Evolutionary conservation across 2,888 invertebrate genomes (phyloP).

Genomic region (Xestia ashworthii): DNA sequence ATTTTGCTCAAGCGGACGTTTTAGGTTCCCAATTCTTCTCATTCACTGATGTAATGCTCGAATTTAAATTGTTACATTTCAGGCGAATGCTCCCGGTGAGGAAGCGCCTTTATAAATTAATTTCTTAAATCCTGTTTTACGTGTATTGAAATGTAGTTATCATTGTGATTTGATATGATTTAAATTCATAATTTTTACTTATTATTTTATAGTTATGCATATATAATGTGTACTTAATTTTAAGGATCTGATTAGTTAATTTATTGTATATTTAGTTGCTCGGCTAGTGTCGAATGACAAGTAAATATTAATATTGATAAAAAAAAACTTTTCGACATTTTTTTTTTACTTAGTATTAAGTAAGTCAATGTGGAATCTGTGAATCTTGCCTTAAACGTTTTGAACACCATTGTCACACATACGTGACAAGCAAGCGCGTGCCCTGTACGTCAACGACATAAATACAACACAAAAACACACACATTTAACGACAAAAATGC

Average conservation of each 20-base stretch:
- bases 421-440: too few species aligned
- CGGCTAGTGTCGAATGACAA: conserved; percentile 1
- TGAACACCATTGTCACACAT: too few species aligned
- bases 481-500: too few species aligned
- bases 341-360: neutral
- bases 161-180: conserved; percentile 12
- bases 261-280: neutral
- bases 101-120: neutral
- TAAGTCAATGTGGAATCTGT: neutral
- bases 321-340: too few species aligned
- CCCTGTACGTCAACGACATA: too few species aligned
- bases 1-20: too few species aligned
- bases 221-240: conserved; percentile 73
- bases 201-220: conserved; percentile 64
- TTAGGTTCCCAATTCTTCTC: too few species aligned
- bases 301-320: neutral
- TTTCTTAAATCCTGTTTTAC: neutral
- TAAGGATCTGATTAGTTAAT: conserved; percentile 62
- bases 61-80: neutral
- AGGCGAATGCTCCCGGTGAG: neutral
- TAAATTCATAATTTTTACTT: conserved; percentile 6
- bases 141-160: neutral
- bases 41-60: neutral
- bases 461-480: too few species aligned
- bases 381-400: neutral